A percentile compares a stretch with the other conserved stretches of the same genome.
phyloP scores from a whole-genome alignment of 2,888 invertebrate genomes.

The Hemithea aestivaria region DNA sequence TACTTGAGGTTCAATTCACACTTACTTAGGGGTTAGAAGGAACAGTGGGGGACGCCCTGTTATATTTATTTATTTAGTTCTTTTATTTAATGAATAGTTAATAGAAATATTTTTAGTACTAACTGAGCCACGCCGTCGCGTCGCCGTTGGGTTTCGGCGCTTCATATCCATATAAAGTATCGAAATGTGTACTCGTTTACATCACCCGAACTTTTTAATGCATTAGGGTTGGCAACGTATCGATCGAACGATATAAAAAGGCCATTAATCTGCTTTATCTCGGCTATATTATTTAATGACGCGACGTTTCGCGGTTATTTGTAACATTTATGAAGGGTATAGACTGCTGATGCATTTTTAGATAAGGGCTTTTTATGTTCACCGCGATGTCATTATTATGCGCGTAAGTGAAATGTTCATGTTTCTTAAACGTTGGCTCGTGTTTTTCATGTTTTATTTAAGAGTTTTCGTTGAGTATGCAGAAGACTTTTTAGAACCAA shows the following conservation, averaged over 20 bases:
- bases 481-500: no score
- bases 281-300: constrained; percentile 74
- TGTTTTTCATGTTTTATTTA: no score
- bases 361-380: constrained; percentile 55
- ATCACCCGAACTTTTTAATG: constrained; percentile 59
- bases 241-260: constrained; percentile 68
- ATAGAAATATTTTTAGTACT: no score
- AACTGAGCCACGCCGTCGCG: no score
- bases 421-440: constrained; percentile 12
- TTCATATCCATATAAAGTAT: constrained; percentile 45
- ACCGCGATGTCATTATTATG: constrained; percentile 40
- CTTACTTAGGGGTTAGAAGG: no score
- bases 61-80: no score
- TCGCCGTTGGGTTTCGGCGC: no score
- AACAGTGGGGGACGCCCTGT: no score
- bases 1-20: no score
- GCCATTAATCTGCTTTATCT: constrained; percentile 77
- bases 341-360: constrained; percentile 57
- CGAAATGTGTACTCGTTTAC: constrained; percentile 63
- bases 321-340: constrained; percentile 67
- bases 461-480: no score
- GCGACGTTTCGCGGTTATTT: constrained; percentile 74
- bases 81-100: no score
- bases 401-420: constrained; percentile 50
- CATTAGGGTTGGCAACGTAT: constrained; percentile 53